Evolutionary conservation across 53 echinoderm and acorn worm genomes (phyloP), one percentile per base, ranked within the genome.

Genomic region (Arbacia lixula): DNA sequence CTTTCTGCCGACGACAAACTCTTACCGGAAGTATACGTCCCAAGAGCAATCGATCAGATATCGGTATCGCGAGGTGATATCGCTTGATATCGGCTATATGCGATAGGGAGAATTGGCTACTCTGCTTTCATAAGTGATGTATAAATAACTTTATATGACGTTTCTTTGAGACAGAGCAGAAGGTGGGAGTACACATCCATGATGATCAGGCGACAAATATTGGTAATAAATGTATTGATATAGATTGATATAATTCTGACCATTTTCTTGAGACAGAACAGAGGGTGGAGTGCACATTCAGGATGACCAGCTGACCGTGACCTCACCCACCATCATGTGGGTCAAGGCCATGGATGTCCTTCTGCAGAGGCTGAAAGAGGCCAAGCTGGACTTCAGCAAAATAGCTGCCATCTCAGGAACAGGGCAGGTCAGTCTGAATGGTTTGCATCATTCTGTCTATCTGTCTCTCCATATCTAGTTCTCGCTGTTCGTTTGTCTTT

Each of bases 271-370:
- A 38, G 25, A 27, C 71, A 96, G 96, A 24, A 96, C 96, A 33
- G 87, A 91, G 56, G 93, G 96, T 28, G 96, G 96, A 33, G 93
- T 89, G 14, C 96, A 96, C 85, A 96, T 96, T 24, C 93, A 91
- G 22, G 76, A 58, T 32, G 96, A 96, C 83, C 86, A 89, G 46
- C 89, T 96, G 87, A 96, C 93, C 14, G 75, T 96, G 16, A 93
- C 96, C n/a, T 93, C 96, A 50, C 96, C 96, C 33, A 91, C 96
- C 62, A 85, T 93, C 60, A 96, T 96, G 96, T 96, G 96, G 96
- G 93, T 96, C 63, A 87, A 91, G 60, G 96, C 96, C 24, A 60
- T 96, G 68, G 96, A 96, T 83, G 67, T 96, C 19, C 80, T 96
- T 16, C 89, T 96, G 36, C 84, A 85, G 50, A 89, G 80, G 41